Conservation (phyloP, 2,888 invertebrate genomes). For the Pyrochroa serraticornis region DNA sequence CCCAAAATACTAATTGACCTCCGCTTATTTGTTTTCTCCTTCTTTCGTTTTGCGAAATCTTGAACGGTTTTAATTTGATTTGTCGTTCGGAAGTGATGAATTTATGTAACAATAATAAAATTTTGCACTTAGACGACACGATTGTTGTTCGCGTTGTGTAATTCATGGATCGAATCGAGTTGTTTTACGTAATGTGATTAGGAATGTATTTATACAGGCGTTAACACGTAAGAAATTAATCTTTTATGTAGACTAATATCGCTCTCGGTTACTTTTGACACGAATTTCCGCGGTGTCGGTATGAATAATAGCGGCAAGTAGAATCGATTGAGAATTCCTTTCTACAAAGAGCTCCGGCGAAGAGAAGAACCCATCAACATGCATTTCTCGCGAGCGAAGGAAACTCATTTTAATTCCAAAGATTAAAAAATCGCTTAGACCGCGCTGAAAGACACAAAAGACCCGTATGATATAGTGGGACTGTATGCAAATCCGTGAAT, state of each 20-base stretch:
- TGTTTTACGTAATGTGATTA: slow-evolving; percentile 40
- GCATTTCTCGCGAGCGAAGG: slow-evolving; percentile 47
- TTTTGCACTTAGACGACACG: too few species aligned
- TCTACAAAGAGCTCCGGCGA: slow-evolving; percentile 14
- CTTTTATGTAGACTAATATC: slow-evolving; percentile 40
- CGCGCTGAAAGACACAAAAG: slow-evolving; percentile 55
- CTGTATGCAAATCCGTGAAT: slow-evolving; percentile 54
- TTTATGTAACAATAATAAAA: too few species aligned
- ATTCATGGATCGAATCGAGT: slow-evolving; percentile 30
- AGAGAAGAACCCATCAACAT: slow-evolving; percentile 29
- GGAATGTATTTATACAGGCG: slow-evolving; percentile 43
- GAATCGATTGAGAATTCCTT: slow-evolving; percentile 40
- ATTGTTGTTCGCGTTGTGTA: slow-evolving; percentile 13
- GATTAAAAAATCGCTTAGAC: slow-evolving; percentile 56
- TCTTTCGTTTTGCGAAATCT: too few species aligned
- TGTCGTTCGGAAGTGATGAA: too few species aligned
- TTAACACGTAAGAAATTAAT: slow-evolving; percentile 42
- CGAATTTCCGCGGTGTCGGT: slow-evolving; percentile 38
- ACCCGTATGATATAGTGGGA: slow-evolving; percentile 50
- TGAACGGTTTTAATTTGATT: too few species aligned
- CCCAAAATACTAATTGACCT: not conserved
- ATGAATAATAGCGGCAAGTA: slow-evolving; percentile 37
- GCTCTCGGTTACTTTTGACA: slow-evolving; percentile 31
- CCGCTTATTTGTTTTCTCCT: not conserved
- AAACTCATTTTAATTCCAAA: slow-evolving; percentile 58